phyloP scores from a whole-genome alignment of 2,797 vertebrate species.

The Syndactyla subalaris region DNA sequence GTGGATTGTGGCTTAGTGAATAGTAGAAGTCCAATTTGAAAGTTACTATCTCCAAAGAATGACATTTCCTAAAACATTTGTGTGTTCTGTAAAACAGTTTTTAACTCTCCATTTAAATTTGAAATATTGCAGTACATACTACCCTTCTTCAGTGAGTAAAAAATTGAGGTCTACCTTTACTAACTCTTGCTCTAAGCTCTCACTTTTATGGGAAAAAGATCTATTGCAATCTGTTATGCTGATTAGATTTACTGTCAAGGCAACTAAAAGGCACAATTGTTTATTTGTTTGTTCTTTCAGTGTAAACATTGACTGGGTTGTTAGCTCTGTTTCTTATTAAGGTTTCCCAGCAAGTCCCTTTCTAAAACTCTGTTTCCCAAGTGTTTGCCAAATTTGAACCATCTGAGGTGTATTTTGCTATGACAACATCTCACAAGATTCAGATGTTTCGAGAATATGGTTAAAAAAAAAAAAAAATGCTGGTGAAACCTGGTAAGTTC shows the following conservation, averaged over 20 bases:
- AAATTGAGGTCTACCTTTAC: conserved; percentile 2
- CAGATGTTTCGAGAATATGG: conserved; percentile 45
- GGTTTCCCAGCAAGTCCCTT: conserved; percentile 27
- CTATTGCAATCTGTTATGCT: conserved; percentile 55
- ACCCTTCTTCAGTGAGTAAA: neutral
- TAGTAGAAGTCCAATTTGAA: neutral
- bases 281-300: conserved; percentile 62
- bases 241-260: conserved; percentile 53
- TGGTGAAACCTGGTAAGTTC: conserved; percentile 12
- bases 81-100: neutral
- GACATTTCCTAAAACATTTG: neutral
- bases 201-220: conserved; percentile 8
- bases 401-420: conserved; percentile 59
- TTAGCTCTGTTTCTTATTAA: conserved; percentile 62
- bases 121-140: neutral
- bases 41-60: neutral
- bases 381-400: conserved; percentile 59
- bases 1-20: neutral
- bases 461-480: neutral
- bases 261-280: conserved; percentile 62
- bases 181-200: neutral
- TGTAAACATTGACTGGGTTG: conserved; percentile 43
- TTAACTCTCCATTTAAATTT: neutral
- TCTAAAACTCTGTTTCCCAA: conserved; percentile 47
- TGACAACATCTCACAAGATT: conserved; percentile 48